Percentiles rank a stretch among this genome's conserved stretches.
phyloP scores from a whole-genome alignment of 2,888 invertebrate species.

The Pheosia tremula region DNA sequence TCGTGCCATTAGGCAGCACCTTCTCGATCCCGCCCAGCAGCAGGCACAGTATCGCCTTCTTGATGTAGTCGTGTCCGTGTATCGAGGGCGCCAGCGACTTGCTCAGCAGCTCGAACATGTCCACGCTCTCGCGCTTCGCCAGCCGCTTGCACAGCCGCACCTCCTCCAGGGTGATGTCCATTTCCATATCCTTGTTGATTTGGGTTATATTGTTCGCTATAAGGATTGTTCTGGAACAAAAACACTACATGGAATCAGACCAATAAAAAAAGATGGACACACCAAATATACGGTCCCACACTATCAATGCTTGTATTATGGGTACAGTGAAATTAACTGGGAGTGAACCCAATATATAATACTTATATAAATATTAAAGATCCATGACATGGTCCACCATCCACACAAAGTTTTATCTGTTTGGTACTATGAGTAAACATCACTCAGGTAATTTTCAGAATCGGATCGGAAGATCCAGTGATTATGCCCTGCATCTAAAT shows the following conservation, averaged over 20 bases:
- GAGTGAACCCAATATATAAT: too few relatives aligned
- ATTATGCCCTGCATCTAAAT: too few relatives aligned
- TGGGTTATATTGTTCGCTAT: slow-evolving; percentile 97
- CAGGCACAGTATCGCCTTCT: slow-evolving; percentile 97
- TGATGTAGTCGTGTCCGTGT: slow-evolving; percentile 98
- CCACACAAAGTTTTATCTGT: too few relatives aligned
- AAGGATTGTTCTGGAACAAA: slow-evolving; percentile 90
- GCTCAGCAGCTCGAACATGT: slow-evolving; percentile 95
- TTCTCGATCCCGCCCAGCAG: slow-evolving; percentile 98
- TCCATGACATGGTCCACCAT: too few relatives aligned
- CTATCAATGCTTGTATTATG: too few relatives aligned
- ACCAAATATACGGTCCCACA: too few relatives aligned
- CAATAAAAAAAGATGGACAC: too few relatives aligned
- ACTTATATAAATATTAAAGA: too few relatives aligned
- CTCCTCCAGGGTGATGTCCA: slow-evolving; percentile 93
- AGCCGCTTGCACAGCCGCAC: slow-evolving; percentile 94
- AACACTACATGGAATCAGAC: not conserved
- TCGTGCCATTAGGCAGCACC: slow-evolving; percentile 94
- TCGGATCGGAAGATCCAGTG: too few relatives aligned
- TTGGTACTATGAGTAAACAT: too few relatives aligned
- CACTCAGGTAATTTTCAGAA: too few relatives aligned
- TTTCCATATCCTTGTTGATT: slow-evolving; percentile 93
- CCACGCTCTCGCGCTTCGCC: slow-evolving; percentile 87
- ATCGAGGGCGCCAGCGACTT: slow-evolving; percentile 99
- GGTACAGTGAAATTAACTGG: too few relatives aligned